phyloP scores from a whole-genome alignment of 2,113 vertebrate genomes.

The Casuarius casuarius region DNA sequence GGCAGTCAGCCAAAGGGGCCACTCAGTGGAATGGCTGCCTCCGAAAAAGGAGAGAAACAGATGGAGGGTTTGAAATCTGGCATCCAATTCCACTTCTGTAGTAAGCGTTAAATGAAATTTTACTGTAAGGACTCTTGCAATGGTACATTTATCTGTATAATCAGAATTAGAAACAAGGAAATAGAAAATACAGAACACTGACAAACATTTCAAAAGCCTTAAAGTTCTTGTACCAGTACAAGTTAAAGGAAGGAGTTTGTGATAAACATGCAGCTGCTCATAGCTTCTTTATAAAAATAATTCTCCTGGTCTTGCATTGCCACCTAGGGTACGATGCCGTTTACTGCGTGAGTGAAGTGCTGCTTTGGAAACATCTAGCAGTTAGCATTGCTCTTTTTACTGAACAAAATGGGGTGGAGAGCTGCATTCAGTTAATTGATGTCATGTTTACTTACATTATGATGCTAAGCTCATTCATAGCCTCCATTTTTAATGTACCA shows the following conservation, averaged over 20 bases:
- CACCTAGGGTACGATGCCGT: slow-evolving; percentile 49
- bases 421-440: slow-evolving; percentile 29
- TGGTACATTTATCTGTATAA: slow-evolving; percentile 48
- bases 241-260: slow-evolving; percentile 43
- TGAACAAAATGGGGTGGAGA: neutral
- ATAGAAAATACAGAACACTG: slow-evolving; percentile 42
- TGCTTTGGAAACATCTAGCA: neutral
- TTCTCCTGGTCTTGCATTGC: slow-evolving; percentile 56
- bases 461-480: slow-evolving; percentile 26
- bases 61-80: slow-evolving; percentile 62
- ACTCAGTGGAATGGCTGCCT: slow-evolving; percentile 60
- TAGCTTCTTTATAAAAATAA: neutral
- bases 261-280: slow-evolving; percentile 64
- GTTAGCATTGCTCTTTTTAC: neutral
- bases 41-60: slow-evolving; percentile 44
- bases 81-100: slow-evolving; percentile 60
- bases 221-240: slow-evolving; percentile 24
- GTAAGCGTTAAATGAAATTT: slow-evolving; percentile 27
- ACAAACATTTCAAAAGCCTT: slow-evolving; percentile 54
- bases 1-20: slow-evolving; percentile 52
- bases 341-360: neutral
- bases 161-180: slow-evolving; percentile 66
- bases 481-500: neutral
- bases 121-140: slow-evolving; percentile 37
- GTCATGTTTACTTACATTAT: slow-evolving; percentile 30